Base-by-base conservation (phyloP, 2,113 vertebrate genomes). In the Silurus glanis region DNA sequence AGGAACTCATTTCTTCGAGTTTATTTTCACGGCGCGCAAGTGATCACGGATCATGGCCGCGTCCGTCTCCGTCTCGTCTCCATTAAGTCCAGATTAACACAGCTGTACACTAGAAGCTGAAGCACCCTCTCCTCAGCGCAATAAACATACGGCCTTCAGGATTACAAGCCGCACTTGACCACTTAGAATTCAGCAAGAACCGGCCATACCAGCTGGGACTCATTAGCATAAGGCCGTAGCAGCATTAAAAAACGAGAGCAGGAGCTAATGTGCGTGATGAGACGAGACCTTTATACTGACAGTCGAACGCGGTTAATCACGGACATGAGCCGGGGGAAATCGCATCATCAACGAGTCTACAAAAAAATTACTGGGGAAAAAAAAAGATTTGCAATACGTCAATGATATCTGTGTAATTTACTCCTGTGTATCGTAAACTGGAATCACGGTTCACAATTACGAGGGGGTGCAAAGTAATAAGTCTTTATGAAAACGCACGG, bases 1-100 rank as follows among this genome's bases (percentile, higher is more conserved):
- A 53, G 86, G 93, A 93, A 93, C 91, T 89, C 91, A 94, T 94
- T 93, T 93, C 86, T 86, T n/a, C 89, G 93, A 89, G 88, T 92
- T 94, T 93, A 55, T 94, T 95, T 94, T 92, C 47, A 67, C 92
- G 93, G 93, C 90, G 88, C 84, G 82, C 92, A 92, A 93, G 90
- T 90, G 90, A 90, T 84, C 69, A 92, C 93, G 90, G 92, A 96
- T 97, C 96, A 96, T 95, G 94, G 94, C 92, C 92, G 94, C 92
- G 5, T 23, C 61, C 16, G 19, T 93, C 93, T 93, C 95, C 95
- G 96, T 96, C 81, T 82, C 95, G 96, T 96, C 80, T 83, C 82
- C 97, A 98, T 98, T 98, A 97, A 97, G 95, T 94, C 95, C 94
- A 97, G 96, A 98, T 97, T 96, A 97, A 96, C 97, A 97, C 96